Evolutionary conservation across 53 echinoderm and acorn worm genomes (phyloP), one percentile per base, ranked within the genome.

Genomic region (Patiria pectinifera): DNA sequence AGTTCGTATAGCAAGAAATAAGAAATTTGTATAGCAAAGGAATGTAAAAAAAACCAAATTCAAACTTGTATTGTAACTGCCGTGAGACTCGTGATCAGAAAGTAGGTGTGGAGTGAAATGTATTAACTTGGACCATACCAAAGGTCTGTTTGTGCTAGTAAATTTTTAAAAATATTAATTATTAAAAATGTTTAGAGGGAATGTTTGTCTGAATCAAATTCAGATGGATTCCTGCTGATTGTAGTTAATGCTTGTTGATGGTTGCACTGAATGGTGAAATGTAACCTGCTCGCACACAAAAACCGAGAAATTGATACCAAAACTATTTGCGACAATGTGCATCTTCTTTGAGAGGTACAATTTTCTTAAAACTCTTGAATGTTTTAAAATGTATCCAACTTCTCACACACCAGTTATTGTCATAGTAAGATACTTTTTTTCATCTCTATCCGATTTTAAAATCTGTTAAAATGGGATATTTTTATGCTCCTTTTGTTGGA

Each of bases 171-270:
- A 78, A 11, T 45, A 45, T 78, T 78, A 18, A 16, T 15, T 13
- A 35, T 44, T 16, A 35, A 10, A 15, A 78, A 44, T 4, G 44
- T 11, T 11, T 12, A 78, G 46, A 78, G 2, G 12, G 79, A 44
- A 45, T 22, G 22, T 23, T 35, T 8, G 47, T 58, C 82, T 82
- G 58, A 82, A 82, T 82, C 59, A 82, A 82, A 82, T 82, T 82
- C 82, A 82, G 82, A 58, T 58, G 1, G 59, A 16, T 59, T 82
- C n/a, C 59, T 46, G 80, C 16, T 18, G 44, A 46, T 46, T 15
- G 12, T 18, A 19, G 48, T 79, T 79, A 46, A 79, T 79, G 80
- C 14, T 35, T 79, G 80, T 48, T 12, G 48, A 79, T 46, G 47
- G 24, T 69, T 18, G 69, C 69, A 21, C 14, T 21, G 74, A 24